Evolutionary conservation across 2,888 invertebrate species (phyloP).

Genomic region (Willowsia nigromaculata): DNA sequence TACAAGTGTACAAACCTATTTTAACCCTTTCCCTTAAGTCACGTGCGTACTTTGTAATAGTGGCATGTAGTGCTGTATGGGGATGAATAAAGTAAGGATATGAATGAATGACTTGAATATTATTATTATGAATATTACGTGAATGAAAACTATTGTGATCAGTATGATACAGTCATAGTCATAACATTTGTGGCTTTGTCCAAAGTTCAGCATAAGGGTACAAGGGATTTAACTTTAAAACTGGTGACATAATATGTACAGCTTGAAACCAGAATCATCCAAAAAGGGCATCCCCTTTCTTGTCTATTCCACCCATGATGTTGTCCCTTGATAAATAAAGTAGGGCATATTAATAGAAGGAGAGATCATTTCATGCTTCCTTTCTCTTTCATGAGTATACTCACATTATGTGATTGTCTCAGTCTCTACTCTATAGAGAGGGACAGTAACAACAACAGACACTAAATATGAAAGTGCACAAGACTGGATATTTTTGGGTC

Average conservation of each 20-base stretch:
- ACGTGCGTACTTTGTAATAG: conserved; percentile 28
- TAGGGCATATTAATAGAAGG: not conserved
- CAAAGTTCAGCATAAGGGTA: not conserved
- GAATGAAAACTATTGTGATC: conserved; percentile 33
- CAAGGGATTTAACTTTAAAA: too few species aligned
- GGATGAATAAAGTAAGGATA: not conserved
- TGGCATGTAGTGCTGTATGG: not conserved
- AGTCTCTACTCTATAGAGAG: not conserved
- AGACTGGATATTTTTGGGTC: conserved; percentile 41
- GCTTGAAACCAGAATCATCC: conserved; percentile 15
- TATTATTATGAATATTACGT: not conserved
- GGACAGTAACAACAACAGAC: not conserved
- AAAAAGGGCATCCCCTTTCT: conserved; percentile 1
- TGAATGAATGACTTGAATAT: conserved; percentile 34
- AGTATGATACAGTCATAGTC: too few species aligned
- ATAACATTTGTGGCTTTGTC: not conserved
- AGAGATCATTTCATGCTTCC: not conserved
- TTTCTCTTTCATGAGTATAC: not conserved
- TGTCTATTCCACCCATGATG: not conserved
- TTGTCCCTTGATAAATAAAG: conserved; percentile 6
- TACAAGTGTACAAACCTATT: not conserved
- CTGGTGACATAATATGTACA: not conserved
- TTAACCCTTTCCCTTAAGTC: conserved; percentile 45
- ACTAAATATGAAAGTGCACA: conserved; percentile 30
- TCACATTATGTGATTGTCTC: too few species aligned